Percentiles rank a stretch among this genome's conserved stretches.
Evolutionary conservation across 2,113 vertebrate species (phyloP).

Genomic region (Callipepla californica): DNA sequence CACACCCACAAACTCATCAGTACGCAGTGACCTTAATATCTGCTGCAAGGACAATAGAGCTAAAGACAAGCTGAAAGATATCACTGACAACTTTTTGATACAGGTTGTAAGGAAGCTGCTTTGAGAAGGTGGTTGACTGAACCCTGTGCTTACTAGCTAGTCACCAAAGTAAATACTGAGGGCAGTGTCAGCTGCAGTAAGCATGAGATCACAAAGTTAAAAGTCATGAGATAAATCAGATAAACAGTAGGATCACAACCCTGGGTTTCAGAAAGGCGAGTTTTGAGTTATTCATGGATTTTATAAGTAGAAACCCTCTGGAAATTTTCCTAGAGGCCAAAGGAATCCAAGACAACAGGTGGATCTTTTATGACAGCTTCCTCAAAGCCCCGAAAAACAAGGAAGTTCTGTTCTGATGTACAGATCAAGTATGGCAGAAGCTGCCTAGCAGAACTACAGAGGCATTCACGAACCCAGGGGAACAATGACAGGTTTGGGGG

Average conservation of each 20-base stretch:
- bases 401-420: background rate
- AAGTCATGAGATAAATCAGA: background rate
- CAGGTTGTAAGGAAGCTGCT: background rate
- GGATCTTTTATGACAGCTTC: background rate
- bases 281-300: background rate
- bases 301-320: background rate
- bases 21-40: background rate
- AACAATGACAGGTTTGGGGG: background rate
- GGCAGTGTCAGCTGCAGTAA: background rate
- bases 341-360: background rate
- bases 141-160: background rate
- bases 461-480: background rate
- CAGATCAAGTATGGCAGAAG: background rate
- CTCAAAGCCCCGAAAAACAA: background rate
- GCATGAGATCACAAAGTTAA: background rate
- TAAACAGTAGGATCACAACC: background rate
- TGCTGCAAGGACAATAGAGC: background rate
- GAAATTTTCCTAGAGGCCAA: background rate
- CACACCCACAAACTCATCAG: background rate
- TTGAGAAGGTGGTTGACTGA: background rate
- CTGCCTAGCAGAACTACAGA: background rate
- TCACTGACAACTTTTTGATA: background rate
- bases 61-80: background rate
- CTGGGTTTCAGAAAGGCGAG: background rate
- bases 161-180: background rate